Evolutionary conservation across 2,888 invertebrate species (phyloP).

Genomic region (Tinea semifulvella): DNA sequence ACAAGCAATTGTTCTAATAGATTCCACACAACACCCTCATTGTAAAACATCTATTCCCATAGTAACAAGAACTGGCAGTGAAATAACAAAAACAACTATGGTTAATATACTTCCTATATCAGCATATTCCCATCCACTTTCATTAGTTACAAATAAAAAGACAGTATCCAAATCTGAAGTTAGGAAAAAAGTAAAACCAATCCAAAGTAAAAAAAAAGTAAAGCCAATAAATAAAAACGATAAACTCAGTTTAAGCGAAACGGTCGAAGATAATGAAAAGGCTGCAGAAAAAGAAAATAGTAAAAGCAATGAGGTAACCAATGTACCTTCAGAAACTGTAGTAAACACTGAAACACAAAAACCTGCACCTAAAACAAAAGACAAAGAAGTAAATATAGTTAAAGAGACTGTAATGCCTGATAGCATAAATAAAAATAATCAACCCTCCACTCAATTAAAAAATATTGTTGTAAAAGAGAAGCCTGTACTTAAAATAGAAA

Average conservation of each 20-base stretch:
- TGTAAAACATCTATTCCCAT: slow-evolving; percentile 35
- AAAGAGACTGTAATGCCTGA: slow-evolving; percentile 13
- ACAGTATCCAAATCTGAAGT: slow-evolving; percentile 13
- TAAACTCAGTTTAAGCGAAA: too few species aligned
- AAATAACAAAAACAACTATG: slow-evolving; percentile 58
- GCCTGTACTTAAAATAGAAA: not conserved
- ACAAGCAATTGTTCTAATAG: slow-evolving; percentile 50
- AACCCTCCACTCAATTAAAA: slow-evolving; percentile 19
- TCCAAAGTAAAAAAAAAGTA: slow-evolving; percentile 32
- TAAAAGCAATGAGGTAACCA: slow-evolving; percentile 10
- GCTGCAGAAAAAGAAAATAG: slow-evolving; percentile 16
- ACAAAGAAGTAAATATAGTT: slow-evolving; percentile 11
- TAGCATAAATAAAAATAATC: slow-evolving; percentile 9
- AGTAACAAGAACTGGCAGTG: slow-evolving; percentile 41
- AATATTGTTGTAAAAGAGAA: slow-evolving; percentile 20
- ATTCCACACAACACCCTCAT: slow-evolving; percentile 43
- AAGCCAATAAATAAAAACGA: slow-evolving; percentile 18
- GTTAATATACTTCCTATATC: slow-evolving; percentile 59
- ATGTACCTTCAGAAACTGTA: slow-evolving; percentile 15
- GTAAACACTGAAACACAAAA: slow-evolving; percentile 4
- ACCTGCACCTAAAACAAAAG: slow-evolving; percentile 13
- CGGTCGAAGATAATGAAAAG: slow-evolving; percentile 17
- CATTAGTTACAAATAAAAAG: slow-evolving; percentile 32
- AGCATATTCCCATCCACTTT: slow-evolving; percentile 53
- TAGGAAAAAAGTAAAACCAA: slow-evolving; percentile 28